Conservation (phyloP, 2,888 invertebrate species). For the Acronicta alni region DNA sequence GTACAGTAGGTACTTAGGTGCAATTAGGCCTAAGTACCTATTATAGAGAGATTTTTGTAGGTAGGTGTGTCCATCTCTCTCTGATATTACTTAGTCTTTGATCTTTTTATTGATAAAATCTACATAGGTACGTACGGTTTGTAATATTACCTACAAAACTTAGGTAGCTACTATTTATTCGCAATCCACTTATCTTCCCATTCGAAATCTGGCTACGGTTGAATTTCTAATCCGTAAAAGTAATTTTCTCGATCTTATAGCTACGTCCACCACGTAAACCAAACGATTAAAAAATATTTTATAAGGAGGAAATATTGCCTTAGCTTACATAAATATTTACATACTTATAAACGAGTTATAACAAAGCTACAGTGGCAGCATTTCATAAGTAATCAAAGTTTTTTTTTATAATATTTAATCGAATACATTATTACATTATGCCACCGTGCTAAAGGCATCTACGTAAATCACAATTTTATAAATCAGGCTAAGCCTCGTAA, state of each 20-base stretch:
- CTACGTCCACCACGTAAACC: conserved; percentile 13
- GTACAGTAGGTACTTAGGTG: neutral
- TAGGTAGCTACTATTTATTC: neutral
- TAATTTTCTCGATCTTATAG: conserved; percentile 37
- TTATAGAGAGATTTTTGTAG: too few relatives aligned
- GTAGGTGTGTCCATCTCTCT: too few relatives aligned
- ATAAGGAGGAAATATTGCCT: conserved; percentile 23
- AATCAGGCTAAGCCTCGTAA: conserved; percentile 78
- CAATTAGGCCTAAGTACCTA: neutral
- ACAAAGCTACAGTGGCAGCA: conserved; percentile 81
- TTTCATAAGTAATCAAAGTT: conserved; percentile 59
- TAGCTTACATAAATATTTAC: conserved; percentile 54
- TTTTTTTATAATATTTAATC: conserved; percentile 33
- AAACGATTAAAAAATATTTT: conserved; percentile 13
- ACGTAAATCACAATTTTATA: conserved; percentile 81
- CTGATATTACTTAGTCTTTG: too few relatives aligned
- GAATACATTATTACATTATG: conserved; percentile 52
- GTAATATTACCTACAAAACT: too few relatives aligned
- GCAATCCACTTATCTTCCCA: neutral
- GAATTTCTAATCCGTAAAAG: conserved; percentile 19
- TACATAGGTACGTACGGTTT: too few relatives aligned
- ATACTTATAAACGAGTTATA: conserved; percentile 63
- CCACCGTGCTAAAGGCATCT: conserved; percentile 84
- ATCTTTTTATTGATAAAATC: too few relatives aligned
- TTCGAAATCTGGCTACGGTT: neutral